phyloP scores from a whole-genome alignment of 2,888 invertebrate genomes.

The Hydropsyche betteni region DNA sequence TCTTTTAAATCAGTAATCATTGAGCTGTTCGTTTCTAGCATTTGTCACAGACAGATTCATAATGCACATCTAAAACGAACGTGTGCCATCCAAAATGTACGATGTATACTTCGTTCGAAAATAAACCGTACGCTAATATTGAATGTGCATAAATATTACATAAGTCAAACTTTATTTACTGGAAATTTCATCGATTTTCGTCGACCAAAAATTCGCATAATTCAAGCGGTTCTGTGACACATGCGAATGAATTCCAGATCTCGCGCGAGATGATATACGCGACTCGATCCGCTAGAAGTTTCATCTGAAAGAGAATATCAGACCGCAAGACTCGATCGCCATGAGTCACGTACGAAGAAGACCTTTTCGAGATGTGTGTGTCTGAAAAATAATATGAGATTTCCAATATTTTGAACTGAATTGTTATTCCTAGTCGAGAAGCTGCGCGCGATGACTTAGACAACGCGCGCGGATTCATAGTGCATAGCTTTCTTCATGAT shows the following conservation, averaged over 20 bases:
- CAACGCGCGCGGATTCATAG: background rate
- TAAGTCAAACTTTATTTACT: constrained; percentile 13
- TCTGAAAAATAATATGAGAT: constrained; percentile 31
- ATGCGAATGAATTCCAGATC: constrained; percentile 9
- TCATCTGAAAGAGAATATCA: constrained; percentile 1
- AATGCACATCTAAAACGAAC: too few relatives aligned
- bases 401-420: constrained; percentile 24
- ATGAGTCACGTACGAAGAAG: constrained; percentile 29
- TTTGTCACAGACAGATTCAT: too few relatives aligned
- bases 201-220: constrained; percentile 4
- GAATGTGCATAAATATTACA: constrained; percentile 5
- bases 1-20: too few relatives aligned
- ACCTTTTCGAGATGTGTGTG: constrained; percentile 7
- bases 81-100: too few relatives aligned
- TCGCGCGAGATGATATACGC: background rate
- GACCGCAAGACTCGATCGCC: constrained; percentile 10
- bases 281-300: constrained; percentile 5
- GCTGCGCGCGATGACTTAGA: background rate
- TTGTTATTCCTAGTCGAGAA: constrained; percentile 27
- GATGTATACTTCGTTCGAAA: background rate
- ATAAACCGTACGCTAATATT: background rate
- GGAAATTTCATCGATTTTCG: background rate
- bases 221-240: background rate
- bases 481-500: too few relatives aligned
- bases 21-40: too few relatives aligned